A percentile compares a stretch with the other conserved stretches of the same genome.
Evolutionary conservation across 2,797 vertebrate species (phyloP).

Genomic region (Mastacembelus armatus): DNA sequence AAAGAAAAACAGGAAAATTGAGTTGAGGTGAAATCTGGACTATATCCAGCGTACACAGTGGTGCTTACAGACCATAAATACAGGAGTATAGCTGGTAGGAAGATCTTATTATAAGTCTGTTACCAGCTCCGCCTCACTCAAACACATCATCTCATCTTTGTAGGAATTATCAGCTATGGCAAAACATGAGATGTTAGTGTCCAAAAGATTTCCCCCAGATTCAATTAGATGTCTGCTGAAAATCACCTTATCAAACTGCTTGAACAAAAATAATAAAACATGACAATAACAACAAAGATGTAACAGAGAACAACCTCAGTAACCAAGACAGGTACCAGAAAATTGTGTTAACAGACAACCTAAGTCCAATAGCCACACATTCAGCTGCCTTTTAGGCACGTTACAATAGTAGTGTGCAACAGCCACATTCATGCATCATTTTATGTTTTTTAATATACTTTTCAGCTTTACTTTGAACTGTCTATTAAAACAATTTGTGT

Average conservation of each 20-base stretch:
- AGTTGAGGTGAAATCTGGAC: slow-evolving; percentile 58
- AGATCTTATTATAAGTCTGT: slow-evolving; percentile 31
- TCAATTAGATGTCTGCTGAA: slow-evolving; percentile 13
- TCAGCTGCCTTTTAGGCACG: not conserved
- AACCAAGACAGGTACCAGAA: not conserved
- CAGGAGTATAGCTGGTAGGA: slow-evolving; percentile 26
- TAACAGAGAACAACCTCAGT: not conserved
- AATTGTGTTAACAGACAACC: not conserved
- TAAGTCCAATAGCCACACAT: not conserved
- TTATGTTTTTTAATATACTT: not conserved
- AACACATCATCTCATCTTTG: slow-evolving; percentile 8
- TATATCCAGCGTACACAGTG: slow-evolving; percentile 19
- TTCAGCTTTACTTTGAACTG: too few species aligned
- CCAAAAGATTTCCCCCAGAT: slow-evolving; percentile 11
- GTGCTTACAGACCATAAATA: slow-evolving; percentile 19
- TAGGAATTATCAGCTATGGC: slow-evolving; percentile 3
- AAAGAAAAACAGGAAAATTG: slow-evolving; percentile 34
- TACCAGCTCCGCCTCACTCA: slow-evolving; percentile 9
- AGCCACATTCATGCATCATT: slow-evolving; percentile 2
- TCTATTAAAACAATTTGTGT: slow-evolving; percentile 66
- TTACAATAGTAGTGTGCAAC: not conserved
- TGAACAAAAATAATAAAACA: slow-evolving; percentile 1
- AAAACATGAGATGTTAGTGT: not conserved
- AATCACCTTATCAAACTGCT: slow-evolving; percentile 8
- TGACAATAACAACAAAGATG: not conserved